These are phyloP conservation scores for Drosophila watanabei DNA, from an alignment of 1,140 invertebrate species.

Conservation along the genomic window DNA sequence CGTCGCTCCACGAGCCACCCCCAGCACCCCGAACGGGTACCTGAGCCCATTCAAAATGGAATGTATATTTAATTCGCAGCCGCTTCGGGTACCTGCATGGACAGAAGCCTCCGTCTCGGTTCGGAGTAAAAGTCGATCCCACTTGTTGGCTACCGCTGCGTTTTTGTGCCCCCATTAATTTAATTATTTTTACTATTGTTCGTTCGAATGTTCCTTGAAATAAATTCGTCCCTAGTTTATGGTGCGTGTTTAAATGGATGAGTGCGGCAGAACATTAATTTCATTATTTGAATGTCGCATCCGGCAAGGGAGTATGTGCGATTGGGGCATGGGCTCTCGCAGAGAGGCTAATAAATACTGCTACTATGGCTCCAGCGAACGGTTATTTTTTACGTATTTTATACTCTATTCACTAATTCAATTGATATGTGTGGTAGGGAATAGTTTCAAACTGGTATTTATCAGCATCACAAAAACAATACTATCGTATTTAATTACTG, in stretches of 20 bases:
- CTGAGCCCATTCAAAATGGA: constrained; percentile 40
- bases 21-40: neutral
- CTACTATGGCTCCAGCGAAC: constrained; percentile 3
- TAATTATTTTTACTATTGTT: constrained; percentile 79
- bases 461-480: neutral
- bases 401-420: constrained; percentile 13
- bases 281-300: constrained; percentile 76
- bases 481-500: neutral
- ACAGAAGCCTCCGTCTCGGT: constrained; percentile 11
- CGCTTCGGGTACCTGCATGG: constrained; percentile 32
- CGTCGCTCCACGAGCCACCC: neutral
- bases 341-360: constrained; percentile 42
- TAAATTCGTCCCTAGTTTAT: constrained; percentile 81
- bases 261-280: constrained; percentile 82
- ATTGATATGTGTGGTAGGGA: neutral
- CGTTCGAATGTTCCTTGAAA: constrained; percentile 68
- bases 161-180: constrained; percentile 69
- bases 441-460: neutral
- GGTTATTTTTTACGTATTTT: constrained; percentile 20
- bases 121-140: constrained; percentile 35
- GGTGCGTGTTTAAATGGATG: constrained; percentile 81
- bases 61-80: constrained; percentile 45
- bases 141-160: constrained; percentile 30
- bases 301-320: neutral
- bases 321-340: constrained; percentile 9